Evolutionary conservation across 30 jellyfish, hydroid and myxozoan genomes (phyloP), one percentile per base, ranked within the genome.

Genomic region (Aurelia sp.): DNA sequence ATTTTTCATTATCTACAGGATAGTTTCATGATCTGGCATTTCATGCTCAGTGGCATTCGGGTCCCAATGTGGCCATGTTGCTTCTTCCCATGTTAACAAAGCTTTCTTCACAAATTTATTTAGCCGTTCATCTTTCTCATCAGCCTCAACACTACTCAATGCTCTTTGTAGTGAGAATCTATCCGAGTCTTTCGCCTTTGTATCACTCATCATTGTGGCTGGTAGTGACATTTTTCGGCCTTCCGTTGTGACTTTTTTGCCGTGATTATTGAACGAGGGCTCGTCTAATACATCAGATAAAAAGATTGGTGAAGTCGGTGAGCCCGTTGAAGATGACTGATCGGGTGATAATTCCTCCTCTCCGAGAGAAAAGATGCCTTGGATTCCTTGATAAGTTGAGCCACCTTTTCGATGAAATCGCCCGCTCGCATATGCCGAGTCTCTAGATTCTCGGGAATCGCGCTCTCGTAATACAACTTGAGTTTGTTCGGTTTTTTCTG

Each of bases 371-470:
- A 72, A 74, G 20, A 72, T 48, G 4, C 88, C 94, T 41, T 73
- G 94, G 15, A 72, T n/a, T 17, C 83, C 78, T 18, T 63, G 88
- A 41, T 13, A 63, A 13, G 82, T 63, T 2, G 82, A 44, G 22
- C 78, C 88, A 16, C 94, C 89, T 62, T 85, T 85, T 30, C 84
- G 76, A 44, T 69, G 74, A 4, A 68, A 78, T 4, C 91, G 87
- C n/a, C 98, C 97, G 66, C 98, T 93, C 15, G 90, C 96, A 70
- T 93, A 93, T 4, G 98, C 98, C 10, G 97, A 87, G 55, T 88
- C 98, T 44, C 97, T 48, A n/a, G 89, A 72, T 47, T 81, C 92
- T 4, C 97, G 91, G 4, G 83, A 72, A 5, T 92, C 92, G 12
- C 96, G 85, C 30, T 76, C 89, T 80, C 91, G 64, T 61, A 90